Base-by-base conservation (phyloP, 2,113 vertebrate genomes). In the Pantherophis guttatus region DNA sequence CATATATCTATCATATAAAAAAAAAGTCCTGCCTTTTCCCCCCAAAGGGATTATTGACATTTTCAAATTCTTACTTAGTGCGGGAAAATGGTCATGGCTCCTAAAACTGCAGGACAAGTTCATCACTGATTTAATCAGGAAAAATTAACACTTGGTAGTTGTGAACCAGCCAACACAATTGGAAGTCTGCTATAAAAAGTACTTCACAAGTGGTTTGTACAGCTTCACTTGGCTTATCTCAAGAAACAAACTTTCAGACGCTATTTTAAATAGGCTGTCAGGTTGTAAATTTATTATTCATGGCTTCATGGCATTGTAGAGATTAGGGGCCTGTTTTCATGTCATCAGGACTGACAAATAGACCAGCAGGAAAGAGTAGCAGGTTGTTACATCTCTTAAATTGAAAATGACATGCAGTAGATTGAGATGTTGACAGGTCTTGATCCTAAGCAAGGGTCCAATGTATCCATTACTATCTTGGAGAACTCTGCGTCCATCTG, bases 271-370 rank as follows among this genome's bases (percentile, higher is more conserved):
- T 81, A 24, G 24, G 23, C 17, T 53, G 8, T 10, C 44, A 39
- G 1, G 9, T 21, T 26, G 1, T 48, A 62, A 24, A 62, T 52
- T 39, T 9, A 29, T 24, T 65, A 65, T 15, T 29, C 48, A 6
- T 93, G 11, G 24, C 86, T 15, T 29, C 48, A 6, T 93, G 11
- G 24, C 86, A 26, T 17, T 62, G 1, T 39, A 87, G 21, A 44
- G 23, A 53, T 90, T 58, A 93, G 86, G 11, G 44, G 9, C 57
- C 86, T 90, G 53, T 89, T 54, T 89, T 89, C 62, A 75, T 85
- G 88, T 54, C 88, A 90, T 93, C 89, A 65, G n/a, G 57, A 90
- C 39, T 29, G n/a, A 93, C 92, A 39, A 90, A 86, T 48, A 86
- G 54, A 86, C 5, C 10, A 13, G 26, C 70, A 86, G 26, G 52